These are phyloP conservation scores for Aphidius ervi DNA, from an alignment of 1,140 invertebrate species.

Conservation along the genomic window DNA sequence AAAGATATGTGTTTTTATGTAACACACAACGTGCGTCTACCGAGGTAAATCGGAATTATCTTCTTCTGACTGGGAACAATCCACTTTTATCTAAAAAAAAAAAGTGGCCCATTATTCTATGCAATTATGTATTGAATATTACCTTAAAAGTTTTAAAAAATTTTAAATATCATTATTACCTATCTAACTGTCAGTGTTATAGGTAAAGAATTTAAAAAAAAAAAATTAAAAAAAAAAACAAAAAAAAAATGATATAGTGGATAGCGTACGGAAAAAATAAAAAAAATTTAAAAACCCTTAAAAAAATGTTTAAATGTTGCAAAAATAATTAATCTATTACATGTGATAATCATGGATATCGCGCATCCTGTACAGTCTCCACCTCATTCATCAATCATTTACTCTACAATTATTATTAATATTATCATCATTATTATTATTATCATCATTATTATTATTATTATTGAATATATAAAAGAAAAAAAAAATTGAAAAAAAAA, in stretches of 20 bases:
- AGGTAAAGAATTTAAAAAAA: slow-evolving; percentile 13
- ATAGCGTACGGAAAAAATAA: slow-evolving; percentile 16
- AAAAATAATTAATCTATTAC: slow-evolving; percentile 49
- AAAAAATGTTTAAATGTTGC: slow-evolving; percentile 21
- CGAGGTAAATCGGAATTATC: background rate
- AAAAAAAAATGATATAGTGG: slow-evolving; percentile 17
- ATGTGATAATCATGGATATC: slow-evolving; percentile 56
- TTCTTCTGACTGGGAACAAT: background rate
- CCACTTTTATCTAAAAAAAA: too few species aligned
- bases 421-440: slow-evolving; percentile 8
- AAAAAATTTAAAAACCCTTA: slow-evolving; percentile 14
- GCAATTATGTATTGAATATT: slow-evolving; percentile 17
- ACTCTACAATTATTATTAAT: slow-evolving; percentile 48
- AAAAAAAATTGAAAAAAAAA: slow-evolving; percentile 30
- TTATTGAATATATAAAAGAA: slow-evolving; percentile 34
- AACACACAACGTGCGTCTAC: slow-evolving; percentile 8
- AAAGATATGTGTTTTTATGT: background rate
- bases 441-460: slow-evolving; percentile 37
- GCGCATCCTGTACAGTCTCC: slow-evolving; percentile 54
- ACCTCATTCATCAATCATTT: slow-evolving; percentile 55
- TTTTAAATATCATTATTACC: slow-evolving; percentile 22
- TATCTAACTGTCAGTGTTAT: slow-evolving; percentile 27
- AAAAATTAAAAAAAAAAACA: slow-evolving; percentile 13
- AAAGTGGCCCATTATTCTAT: slow-evolving; percentile 16
- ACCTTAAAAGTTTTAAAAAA: slow-evolving; percentile 10